Evolutionary conservation across 2,888 invertebrate species (phyloP).

Genomic region (Drymonia ruficornis): DNA sequence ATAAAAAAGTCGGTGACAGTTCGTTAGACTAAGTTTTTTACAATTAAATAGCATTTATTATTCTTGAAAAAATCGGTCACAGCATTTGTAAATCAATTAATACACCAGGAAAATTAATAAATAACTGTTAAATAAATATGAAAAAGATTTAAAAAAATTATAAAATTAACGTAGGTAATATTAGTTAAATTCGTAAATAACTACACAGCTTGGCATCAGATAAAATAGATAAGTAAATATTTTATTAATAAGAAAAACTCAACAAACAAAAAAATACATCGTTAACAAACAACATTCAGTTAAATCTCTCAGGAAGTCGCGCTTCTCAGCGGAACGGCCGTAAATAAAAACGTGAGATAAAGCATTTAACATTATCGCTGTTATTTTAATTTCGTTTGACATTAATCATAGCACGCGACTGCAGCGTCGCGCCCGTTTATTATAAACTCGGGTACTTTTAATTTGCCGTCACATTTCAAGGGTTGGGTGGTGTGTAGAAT

Average conservation of each 20-base stretch:
- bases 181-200: no score
- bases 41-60: background rate
- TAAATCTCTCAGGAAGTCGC: slow-evolving; percentile 36
- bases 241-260: background rate
- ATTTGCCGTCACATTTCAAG: slow-evolving; percentile 57
- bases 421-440: slow-evolving; percentile 58
- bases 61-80: background rate
- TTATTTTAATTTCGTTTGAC: slow-evolving; percentile 77
- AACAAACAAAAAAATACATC: background rate
- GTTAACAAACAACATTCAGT: slow-evolving; percentile 14
- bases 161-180: no score
- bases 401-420: slow-evolving; percentile 71
- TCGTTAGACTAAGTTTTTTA: slow-evolving; percentile 22
- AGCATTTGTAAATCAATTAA: no score
- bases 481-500: slow-evolving; percentile 40
- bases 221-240: no score
- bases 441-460: slow-evolving; percentile 56
- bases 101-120: no score
- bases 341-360: slow-evolving; percentile 73
- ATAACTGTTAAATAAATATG: no score
- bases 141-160: no score
- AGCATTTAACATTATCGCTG: slow-evolving; percentile 75
- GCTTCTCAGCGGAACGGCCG: slow-evolving; percentile 42
- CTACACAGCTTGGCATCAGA: no score
- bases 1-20: slow-evolving; percentile 54